Evolutionary conservation across 2,888 invertebrate genomes (phyloP), one percentile per base, ranked within the genome.

Genomic region (Silvanus unidentatus): DNA sequence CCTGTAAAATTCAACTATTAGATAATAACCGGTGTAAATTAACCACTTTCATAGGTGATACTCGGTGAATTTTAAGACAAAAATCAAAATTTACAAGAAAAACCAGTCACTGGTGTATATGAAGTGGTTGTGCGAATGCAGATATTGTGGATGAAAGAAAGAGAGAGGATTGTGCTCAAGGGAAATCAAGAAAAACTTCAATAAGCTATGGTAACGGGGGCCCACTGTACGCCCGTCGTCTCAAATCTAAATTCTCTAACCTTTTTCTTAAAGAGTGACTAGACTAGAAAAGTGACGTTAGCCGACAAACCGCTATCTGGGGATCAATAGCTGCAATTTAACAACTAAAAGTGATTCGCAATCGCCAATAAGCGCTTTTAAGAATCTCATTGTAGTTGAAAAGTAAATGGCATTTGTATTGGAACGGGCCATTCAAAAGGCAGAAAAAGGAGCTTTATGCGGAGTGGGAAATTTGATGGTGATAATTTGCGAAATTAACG

Each of bases 101-200:
- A n/a, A n/a, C n/a, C n/a, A n/a, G n/a, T n/a, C n/a, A n/a, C n/a
- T n/a, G n/a, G n/a, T n/a, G n/a, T n/a, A n/a, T n/a, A 8, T 22
- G 22, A 22, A 5, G 22, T 22, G 8, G 22, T 22, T 22, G 22
- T 8, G 22, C 4, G 22, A 8, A 8, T 22, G 22, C 4, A 22
- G 8, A 8, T 22, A 22, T 22, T 22, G 22, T 8, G 8, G 22
- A 22, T 8, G 22, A 22, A 22, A 22, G 8, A 22, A 8, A 22
- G 22, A 22, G 22, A 22, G 22, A 45, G 45, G 50, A 59, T 59
- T 45, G 54, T 55, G 48, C 61, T 52, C 58, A 37, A 39, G 60
- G 61, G 60, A 63, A 62, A 63, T 62, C 62, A 63, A 48, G 60
- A 59, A 62, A 62, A 61, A 60, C 60, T 62, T 61, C 61, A 60